Conservation (phyloP, 2,888 invertebrate species). For the Eulithis prunata region DNA sequence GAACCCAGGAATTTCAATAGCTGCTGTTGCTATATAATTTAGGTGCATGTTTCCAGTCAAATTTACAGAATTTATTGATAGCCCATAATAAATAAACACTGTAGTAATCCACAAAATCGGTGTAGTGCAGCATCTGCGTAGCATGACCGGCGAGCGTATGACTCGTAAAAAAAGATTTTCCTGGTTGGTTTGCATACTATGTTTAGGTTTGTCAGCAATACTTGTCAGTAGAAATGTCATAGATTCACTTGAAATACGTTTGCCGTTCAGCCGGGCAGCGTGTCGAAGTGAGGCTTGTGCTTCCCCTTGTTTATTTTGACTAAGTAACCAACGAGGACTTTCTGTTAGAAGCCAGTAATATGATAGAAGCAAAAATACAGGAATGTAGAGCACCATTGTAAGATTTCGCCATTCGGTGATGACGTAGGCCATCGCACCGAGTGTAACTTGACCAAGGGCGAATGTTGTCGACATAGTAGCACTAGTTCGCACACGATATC, state of each 20-base stretch:
- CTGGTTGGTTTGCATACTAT: constrained; percentile 43
- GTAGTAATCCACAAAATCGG: constrained; percentile 92
- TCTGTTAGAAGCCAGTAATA: constrained; percentile 89
- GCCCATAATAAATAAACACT: constrained; percentile 91
- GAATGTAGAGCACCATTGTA: constrained; percentile 87
- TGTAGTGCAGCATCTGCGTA: constrained; percentile 86
- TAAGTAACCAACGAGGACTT: constrained; percentile 90
- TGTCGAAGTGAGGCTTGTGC: constrained; percentile 85
- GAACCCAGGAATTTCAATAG: constrained; percentile 90
- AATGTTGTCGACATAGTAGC: constrained; percentile 88
- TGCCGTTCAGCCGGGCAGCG: constrained; percentile 86
- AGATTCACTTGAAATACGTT: constrained; percentile 74
- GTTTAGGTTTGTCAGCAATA: constrained; percentile 56
- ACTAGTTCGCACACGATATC: constrained; percentile 88
- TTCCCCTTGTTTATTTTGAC: constrained; percentile 85
- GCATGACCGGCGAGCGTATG: constrained; percentile 79
- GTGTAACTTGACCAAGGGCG: constrained; percentile 88
- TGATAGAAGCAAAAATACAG: constrained; percentile 86
- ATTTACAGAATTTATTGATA: constrained; percentile 90
- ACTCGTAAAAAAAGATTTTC: constrained; percentile 68
- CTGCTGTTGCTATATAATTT: constrained; percentile 87
- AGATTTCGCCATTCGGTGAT: constrained; percentile 88
- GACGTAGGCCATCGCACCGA: constrained; percentile 87
- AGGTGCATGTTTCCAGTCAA: constrained; percentile 90
- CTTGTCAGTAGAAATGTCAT: constrained; percentile 66